Evolutionary conservation across 64 coral and sea anemone species (phyloP), one percentile per base, ranked within the genome.

Genomic region (Catalaphyllia jardinei): DNA sequence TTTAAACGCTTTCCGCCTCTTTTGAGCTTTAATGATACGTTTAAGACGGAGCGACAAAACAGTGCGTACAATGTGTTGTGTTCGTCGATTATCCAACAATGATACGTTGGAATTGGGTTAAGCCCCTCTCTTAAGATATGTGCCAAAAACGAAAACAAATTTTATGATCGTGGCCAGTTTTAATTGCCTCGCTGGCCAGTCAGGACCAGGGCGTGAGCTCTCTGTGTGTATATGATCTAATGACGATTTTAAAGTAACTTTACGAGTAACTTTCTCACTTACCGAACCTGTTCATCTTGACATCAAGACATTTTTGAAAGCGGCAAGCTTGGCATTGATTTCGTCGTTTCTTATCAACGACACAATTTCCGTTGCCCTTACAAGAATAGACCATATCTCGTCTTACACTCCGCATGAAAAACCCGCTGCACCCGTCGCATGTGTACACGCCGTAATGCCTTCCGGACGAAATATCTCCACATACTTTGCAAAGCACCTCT

Each of bases 271-370:
- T 51, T 86, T 25, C 29, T 86, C 55, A 90, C 97, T 99, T 93
- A 99, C 97, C 97, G 27, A 99, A 99, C 39, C 94, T 82, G 82
- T 99, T 99, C 97, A 99, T 99, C 75, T 99, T 99, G 10, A 95
- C 97, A 52, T 99, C 97, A 59, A 99, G 83, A 29, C 97, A 99
- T 79, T 99, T 99, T 71, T 95, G 95, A 72, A 95, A 99, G 2
- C 97, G 90, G 79, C 97, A 99, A 20, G 97, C 97, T 51, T 99
- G 97, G 55, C 97, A 99, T 62, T 99, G 97, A 57, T 99, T 99
- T 42, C 97, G 67, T 62, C 97, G 67, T 24, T 99, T 99, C 86
- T 99, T 99, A 73, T 99, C 97, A 6, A 99, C 97, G 20, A 92
- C 90, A 33, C 97, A 99, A 29, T 87, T 91, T 7, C 97, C 97